Percentiles rank a stretch among this genome's conserved stretches.
These are phyloP conservation scores for Caenorhabditis afra DNA, from an alignment of 2,888 invertebrate species.

Conservation along the genomic window DNA sequence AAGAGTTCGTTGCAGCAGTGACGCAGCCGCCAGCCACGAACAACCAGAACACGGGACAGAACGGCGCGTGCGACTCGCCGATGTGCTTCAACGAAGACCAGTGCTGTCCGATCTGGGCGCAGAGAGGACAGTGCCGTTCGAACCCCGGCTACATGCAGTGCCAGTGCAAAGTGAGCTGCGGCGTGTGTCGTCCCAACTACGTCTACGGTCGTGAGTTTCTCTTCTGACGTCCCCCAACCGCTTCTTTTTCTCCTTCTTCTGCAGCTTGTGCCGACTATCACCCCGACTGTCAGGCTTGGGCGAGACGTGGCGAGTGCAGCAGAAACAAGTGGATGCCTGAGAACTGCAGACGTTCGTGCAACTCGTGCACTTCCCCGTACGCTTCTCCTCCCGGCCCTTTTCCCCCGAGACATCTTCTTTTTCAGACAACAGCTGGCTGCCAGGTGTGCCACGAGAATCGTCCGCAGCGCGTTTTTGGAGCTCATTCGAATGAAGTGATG, in stretches of 20 bases:
- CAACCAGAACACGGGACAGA: conserved; percentile 10
- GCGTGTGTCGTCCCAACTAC: conserved; percentile 71
- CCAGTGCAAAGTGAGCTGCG: conserved; percentile 74
- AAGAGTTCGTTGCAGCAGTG: conserved; percentile 25
- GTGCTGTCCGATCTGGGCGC: conserved; percentile 74
- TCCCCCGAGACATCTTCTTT: not conserved
- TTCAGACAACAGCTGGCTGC: conserved; percentile 49
- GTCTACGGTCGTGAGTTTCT: conserved; percentile 64
- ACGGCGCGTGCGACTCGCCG: conserved; percentile 50
- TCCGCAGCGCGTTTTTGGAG: conserved; percentile 47
- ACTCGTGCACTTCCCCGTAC: conserved; percentile 58
- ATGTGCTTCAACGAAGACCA: conserved; percentile 77
- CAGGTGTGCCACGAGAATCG: conserved; percentile 45
- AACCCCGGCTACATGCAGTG: conserved; percentile 73
- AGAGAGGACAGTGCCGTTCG: conserved; percentile 61
- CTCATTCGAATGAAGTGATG: conserved; percentile 47
- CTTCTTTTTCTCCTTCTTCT: not conserved
- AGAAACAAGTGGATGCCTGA: conserved; percentile 71
- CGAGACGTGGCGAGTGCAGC: conserved; percentile 67
- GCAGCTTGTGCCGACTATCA: conserved; percentile 70
- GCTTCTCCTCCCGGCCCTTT: not conserved
- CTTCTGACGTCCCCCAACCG: not conserved
- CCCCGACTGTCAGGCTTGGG: conserved; percentile 66
- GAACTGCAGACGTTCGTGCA: conserved; percentile 65
- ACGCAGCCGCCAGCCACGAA: conserved; percentile 34